Base-by-base conservation (phyloP, 2,797 vertebrate species). In the Lepilemur septentrionalis region DNA sequence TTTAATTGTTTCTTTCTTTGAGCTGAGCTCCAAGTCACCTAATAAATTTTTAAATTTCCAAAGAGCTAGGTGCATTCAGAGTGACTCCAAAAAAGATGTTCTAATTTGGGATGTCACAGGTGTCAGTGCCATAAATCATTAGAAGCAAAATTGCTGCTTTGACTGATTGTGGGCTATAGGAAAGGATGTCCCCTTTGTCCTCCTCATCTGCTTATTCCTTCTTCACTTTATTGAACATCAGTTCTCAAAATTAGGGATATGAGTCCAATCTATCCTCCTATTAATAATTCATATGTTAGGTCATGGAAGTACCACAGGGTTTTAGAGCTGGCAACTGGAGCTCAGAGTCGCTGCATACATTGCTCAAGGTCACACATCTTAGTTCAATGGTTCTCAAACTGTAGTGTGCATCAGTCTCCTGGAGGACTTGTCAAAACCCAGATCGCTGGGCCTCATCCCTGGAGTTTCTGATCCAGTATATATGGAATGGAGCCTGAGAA, bases 31-130 rank as follows among this genome's bases (percentile, higher is more conserved):
- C 70, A 94, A 95, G 88, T 78, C 55, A 13, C 75, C 87, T 96
- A 89, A 97, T 96, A 91, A 72, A 94, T 93, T 96, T 97, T 97
- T 96, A 94, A 98, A 95, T 90, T 91, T 81, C 89, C 93, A 55
- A 72, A 93, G 80, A 95, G 88, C 61, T 82, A 13, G 76, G 25
- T 73, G 67, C 91, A 90, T 95, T 91, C 93, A 90, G 35, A 93
- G 79, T 87, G 93, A 92, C 65, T 93, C 59, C 72, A 79, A 61
- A 96, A 96, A 78, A 65, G 43, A 59, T 28, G 23, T 69, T 92
- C 95, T 97, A 81, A 95, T 96, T 91, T 93, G 72, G 70, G 86
- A 76, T 63, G 72, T 87, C 70, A 75, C 22, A 23, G 15, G 57
- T 83, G 85, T 93, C 76, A 35, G 48, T 46, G 46, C 43, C 87